Evolutionary conservation across 2,113 vertebrate species (phyloP), one percentile per base, ranked within the genome.

Genomic region (Carassius auratus): DNA sequence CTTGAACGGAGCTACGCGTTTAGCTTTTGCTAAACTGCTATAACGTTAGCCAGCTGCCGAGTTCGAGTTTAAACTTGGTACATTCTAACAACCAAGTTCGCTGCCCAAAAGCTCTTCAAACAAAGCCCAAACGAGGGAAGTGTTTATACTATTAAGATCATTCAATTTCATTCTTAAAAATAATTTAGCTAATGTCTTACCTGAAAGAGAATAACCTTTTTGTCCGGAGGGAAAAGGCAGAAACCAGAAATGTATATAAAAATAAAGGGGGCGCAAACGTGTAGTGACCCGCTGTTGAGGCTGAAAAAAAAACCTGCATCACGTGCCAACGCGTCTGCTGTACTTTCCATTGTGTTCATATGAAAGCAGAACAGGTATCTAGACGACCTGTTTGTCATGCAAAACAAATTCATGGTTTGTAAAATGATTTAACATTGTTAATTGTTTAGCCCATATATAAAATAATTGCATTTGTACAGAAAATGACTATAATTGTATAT

Each of bases 51-150:
- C 4, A 38, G 19, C 30, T 36, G 6, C 17, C 3, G 50, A 57
- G 48, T 71, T 77, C 79, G 68, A 83, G 77, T 52, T 86, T 78
- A 85, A 90, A 90, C 89, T 90, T 85, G 61, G 17, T 21, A 73
- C 73, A 42, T 66, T 80, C 68, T 42, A 81, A 42, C 9, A 38
- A 61, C 69, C 78, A 17, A 74, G 26, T 57, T 42, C 19, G 42
- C 33, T 64, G 19, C 9, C 23, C 19, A 62, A 15, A 61, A 10
- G 42, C 42, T 45, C 42, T 45, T 45, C 8, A 45, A 69, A 45
- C 77, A 21, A 30, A 69, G 45, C 26, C 45, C 21, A 14, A 36
- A 82, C n/a, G 17, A 55, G 26, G 2, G 4, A 52, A 52, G 57
- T 4, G 1, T 36, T 81, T 33, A 0, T 23, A n/a, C 59, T 73